Evolutionary conservation across 2,113 vertebrate genomes (phyloP), one percentile per base, ranked within the genome.

Genomic region (Tragelaphus buxtoni): DNA sequence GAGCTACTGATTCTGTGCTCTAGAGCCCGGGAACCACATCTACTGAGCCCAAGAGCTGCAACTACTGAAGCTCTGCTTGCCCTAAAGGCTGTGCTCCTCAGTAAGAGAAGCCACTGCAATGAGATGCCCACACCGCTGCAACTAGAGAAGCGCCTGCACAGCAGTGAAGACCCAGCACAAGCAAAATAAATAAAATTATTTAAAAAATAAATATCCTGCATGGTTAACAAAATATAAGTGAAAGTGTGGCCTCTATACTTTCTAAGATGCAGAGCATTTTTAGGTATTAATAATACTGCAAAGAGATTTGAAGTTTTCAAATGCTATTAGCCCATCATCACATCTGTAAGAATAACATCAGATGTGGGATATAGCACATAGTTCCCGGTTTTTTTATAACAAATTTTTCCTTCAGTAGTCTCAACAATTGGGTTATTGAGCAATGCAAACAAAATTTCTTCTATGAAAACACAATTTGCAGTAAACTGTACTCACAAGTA

Each of bases 401-500:
- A 60, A 16, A 49, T 47, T 89, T 95, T 94, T 45, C 45, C 42
- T 77, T 72, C 45, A 53, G 1, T 88, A 92, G 81, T 82, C 26
- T 22, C 28, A 69, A 49, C 5, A 42, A 22, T 55, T 85, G 65
- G 39, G 30, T 96, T 79, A 88, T 53, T 93, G 61, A 96, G 32
- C 20, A 35, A 47, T 4, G 72, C 86, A 76, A 74, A 79, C 77
- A 83, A 94, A 39, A 85, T 88, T 94, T 89, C 74, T 90, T 55
- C 65, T 30, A 17, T 53, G 76, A 92, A 96, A 95, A 88, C 18
- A 63, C 60, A 63, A 81, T 83, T 95, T 76, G 11, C 10, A 47
- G 53, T 61, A 90, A 95, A 76, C 55, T 90, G n/a, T 95, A 90
- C 79, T 92, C 94, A 89, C 93, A 89, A 96, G 90, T 88, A 92